A percentile compares a stretch with the other conserved stretches of the same genome.
Conservation (phyloP, 2,888 invertebrate species). For the Griposia aprilina region DNA sequence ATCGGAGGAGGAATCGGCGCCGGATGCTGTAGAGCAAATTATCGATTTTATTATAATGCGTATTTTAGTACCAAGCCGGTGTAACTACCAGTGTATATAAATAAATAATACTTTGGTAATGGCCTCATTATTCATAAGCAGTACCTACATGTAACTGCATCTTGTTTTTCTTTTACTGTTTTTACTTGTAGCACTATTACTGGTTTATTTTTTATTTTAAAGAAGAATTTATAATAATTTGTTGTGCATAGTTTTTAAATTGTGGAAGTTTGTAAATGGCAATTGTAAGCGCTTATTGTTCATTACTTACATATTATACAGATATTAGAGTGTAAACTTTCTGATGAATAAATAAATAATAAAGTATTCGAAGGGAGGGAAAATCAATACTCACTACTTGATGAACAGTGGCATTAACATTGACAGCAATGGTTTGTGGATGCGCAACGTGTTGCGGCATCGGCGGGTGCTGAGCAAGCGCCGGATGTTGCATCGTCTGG, state of each 20-base stretch:
- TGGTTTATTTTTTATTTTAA: background rate
- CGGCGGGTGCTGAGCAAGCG: conserved; percentile 66
- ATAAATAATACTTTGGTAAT: background rate
- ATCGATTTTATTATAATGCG: background rate
- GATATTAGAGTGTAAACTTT: background rate
- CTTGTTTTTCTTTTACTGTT: background rate
- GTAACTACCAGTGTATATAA: background rate
- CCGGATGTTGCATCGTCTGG: conserved; percentile 72
- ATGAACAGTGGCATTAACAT: conserved; percentile 75
- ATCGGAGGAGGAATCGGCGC: conserved; percentile 88
- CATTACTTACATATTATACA: background rate
- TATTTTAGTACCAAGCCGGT: background rate
- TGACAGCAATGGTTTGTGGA: conserved; percentile 72
- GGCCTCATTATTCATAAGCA: background rate
- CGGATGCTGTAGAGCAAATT: conserved; percentile 77
- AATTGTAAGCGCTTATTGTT: background rate
- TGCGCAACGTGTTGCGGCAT: conserved; percentile 70
- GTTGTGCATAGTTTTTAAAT: background rate
- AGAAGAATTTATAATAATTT: background rate
- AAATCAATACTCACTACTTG: conserved; percentile 67
- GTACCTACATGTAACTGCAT: background rate
- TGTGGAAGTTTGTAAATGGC: background rate
- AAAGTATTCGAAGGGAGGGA: background rate
- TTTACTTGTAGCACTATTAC: background rate
- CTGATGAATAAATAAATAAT: background rate